Conservation (phyloP, 64 coral and sea anemone species). For the Pachyseris speciosa region DNA sequence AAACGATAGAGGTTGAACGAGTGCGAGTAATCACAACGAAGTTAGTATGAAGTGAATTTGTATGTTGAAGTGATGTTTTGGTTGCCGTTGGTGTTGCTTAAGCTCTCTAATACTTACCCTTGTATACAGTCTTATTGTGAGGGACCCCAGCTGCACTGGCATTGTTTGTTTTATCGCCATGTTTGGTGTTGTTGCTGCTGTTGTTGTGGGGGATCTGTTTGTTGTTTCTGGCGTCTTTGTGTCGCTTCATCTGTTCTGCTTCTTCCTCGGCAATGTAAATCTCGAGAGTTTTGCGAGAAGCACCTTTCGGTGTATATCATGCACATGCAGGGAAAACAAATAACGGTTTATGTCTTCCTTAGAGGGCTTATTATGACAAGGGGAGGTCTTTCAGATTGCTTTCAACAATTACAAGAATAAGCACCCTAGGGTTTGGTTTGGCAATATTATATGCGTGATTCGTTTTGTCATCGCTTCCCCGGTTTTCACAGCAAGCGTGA, state of each 20-base stretch:
- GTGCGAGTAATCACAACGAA: no score
- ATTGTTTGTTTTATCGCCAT: neutral
- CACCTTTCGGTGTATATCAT: constrained; percentile 8
- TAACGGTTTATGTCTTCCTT: neutral
- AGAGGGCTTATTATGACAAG: no score
- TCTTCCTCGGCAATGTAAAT: constrained; percentile 29
- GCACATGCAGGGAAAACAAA: constrained; percentile 27
- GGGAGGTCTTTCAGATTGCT: no score
- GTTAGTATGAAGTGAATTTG: no score
- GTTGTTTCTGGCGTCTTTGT: neutral
- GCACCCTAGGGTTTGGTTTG: no score
- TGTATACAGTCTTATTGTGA: neutral
- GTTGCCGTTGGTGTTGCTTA: neutral
- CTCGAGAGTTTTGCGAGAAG: constrained; percentile 17
- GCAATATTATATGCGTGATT: no score
- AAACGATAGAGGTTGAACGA: no score
- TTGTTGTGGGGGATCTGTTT: neutral
- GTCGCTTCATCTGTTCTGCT: neutral
- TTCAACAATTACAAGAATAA: no score
- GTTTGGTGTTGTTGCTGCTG: neutral
- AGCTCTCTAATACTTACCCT: neutral
- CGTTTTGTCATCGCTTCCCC: no score
- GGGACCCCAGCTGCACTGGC: neutral
- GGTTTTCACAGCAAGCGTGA: no score
- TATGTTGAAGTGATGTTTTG: no score